These are phyloP conservation scores for Microcaecilia unicolor DNA, from an alignment of 2,797 vertebrate species.

Conservation along the genomic window DNA sequence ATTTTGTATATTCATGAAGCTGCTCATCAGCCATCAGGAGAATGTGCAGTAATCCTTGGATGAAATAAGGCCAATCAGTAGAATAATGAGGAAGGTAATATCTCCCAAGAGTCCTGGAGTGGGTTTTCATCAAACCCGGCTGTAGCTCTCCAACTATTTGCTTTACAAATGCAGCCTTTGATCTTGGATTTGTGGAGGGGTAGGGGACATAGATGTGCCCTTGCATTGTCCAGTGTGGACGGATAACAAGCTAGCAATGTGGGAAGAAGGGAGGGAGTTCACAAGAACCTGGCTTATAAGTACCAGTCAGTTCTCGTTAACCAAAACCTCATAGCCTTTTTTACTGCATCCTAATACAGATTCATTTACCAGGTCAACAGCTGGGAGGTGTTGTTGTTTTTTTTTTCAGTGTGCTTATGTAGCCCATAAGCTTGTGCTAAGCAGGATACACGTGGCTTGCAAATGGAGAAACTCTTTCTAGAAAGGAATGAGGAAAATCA, in stretches of 20 bases:
- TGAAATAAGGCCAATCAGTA: slow-evolving; percentile 83
- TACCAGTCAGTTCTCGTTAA: slow-evolving; percentile 48
- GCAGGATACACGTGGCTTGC: slow-evolving; percentile 11
- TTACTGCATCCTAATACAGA: slow-evolving; percentile 31
- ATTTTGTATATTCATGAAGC: slow-evolving; percentile 81
- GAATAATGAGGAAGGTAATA: slow-evolving; percentile 86
- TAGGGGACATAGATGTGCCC: slow-evolving; percentile 51
- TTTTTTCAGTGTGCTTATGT: slow-evolving; percentile 11
- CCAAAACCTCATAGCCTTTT: slow-evolving; percentile 40
- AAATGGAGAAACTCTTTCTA: slow-evolving; percentile 29
- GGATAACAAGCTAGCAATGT: slow-evolving; percentile 48
- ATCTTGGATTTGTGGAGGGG: slow-evolving; percentile 89
- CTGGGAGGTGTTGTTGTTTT: slow-evolving; percentile 33
- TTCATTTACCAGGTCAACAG: slow-evolving; percentile 44
- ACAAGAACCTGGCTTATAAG: slow-evolving; percentile 41
- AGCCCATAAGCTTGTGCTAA: slow-evolving; percentile 24
- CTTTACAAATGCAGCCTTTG: slow-evolving; percentile 98
- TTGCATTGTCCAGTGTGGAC: slow-evolving; percentile 53
- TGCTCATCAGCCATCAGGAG: slow-evolving; percentile 75
- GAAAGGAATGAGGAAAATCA: slow-evolving; percentile 27
- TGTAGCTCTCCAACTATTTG: slow-evolving; percentile 91
- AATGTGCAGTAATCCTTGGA: slow-evolving; percentile 80
- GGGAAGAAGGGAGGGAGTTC: slow-evolving; percentile 21
- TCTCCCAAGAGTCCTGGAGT: slow-evolving; percentile 73
- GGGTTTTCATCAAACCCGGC: slow-evolving; percentile 80